phyloP scores from a whole-genome alignment of 2,888 invertebrate species.

The Eupelmus urozonus region DNA sequence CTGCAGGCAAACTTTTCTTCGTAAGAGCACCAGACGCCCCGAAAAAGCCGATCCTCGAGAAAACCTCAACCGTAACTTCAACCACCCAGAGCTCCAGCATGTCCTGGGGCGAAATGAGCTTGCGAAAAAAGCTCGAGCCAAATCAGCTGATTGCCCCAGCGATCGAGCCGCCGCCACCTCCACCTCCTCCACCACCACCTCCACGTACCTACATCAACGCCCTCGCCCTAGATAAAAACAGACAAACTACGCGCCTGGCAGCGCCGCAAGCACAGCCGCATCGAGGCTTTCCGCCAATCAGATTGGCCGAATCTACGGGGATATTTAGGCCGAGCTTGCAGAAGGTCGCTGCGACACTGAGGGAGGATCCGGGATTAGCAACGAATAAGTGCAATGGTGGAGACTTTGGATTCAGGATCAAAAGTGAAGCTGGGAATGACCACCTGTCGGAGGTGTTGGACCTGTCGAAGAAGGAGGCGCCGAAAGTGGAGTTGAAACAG shows the following conservation, averaged over 20 bases:
- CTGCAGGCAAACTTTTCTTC: conserved; percentile 54
- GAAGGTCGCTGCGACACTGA: neutral
- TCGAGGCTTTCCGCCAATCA: conserved; percentile 22
- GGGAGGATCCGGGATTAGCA: neutral
- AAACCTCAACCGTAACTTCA: conserved; percentile 39
- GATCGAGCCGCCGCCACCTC: neutral
- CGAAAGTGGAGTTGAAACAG: neutral
- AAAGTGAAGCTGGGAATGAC: neutral
- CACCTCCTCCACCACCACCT: too few species aligned
- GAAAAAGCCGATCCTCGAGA: conserved; percentile 4
- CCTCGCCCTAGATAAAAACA: neutral
- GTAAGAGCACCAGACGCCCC: conserved; percentile 48
- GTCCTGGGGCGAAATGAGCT: conserved; percentile 46
- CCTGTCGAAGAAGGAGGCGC: conserved; percentile 53
- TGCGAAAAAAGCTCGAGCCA: conserved; percentile 33
- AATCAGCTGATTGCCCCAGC: neutral
- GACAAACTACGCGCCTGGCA: too few species aligned
- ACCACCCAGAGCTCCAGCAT: conserved; percentile 14
- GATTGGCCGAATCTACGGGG: conserved; percentile 20
- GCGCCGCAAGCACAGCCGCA: conserved; percentile 1
- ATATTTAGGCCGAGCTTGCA: conserved; percentile 16
- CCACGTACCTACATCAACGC: neutral
- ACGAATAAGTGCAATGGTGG: conserved; percentile 4
- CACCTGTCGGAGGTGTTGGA: conserved; percentile 52
- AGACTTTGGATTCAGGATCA: conserved; percentile 14